Evolutionary conservation across 2,113 vertebrate species (phyloP).

Genomic region (Oncorhynchus keta): DNA sequence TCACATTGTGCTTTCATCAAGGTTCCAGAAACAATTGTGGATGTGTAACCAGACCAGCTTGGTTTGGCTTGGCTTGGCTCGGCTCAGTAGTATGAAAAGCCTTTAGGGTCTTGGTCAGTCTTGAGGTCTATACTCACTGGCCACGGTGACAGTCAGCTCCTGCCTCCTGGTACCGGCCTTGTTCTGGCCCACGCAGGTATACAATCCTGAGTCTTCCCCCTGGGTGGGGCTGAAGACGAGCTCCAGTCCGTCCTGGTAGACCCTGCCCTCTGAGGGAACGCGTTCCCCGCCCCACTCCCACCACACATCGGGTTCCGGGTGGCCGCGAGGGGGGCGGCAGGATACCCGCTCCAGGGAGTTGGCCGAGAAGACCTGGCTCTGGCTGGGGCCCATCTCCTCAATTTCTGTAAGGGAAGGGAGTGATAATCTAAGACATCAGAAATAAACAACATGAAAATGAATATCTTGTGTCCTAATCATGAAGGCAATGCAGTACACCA

Average conservation of each 20-base stretch:
- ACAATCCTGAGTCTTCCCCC: conserved; percentile 73
- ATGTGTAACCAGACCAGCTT: neutral
- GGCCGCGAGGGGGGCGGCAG: conserved; percentile 70
- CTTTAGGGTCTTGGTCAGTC: neutral
- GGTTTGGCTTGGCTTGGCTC: neutral
- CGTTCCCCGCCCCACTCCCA: conserved; percentile 75
- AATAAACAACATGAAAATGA: no score
- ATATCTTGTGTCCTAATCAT: no score
- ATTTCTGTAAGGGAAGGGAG: conserved; percentile 69
- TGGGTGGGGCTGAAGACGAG: conserved; percentile 73
- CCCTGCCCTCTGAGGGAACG: conserved; percentile 71
- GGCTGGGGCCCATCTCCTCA: conserved; percentile 73
- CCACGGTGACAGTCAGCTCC: conserved; percentile 80
- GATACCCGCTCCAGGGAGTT: conserved; percentile 72
- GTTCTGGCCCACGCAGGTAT: conserved; percentile 80
- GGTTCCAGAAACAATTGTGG: neutral
- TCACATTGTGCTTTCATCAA: no score
- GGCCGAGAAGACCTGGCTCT: conserved; percentile 68
- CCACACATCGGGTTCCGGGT: conserved; percentile 77
- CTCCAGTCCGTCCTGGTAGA: conserved; percentile 74
- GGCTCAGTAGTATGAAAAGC: neutral
- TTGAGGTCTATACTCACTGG: conserved; percentile 72
- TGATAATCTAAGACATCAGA: no score
- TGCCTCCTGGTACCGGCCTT: conserved; percentile 80
- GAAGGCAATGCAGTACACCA: no score